phyloP scores from a whole-genome alignment of 1,140 invertebrate species.

The Eriocheir sinensis region DNA sequence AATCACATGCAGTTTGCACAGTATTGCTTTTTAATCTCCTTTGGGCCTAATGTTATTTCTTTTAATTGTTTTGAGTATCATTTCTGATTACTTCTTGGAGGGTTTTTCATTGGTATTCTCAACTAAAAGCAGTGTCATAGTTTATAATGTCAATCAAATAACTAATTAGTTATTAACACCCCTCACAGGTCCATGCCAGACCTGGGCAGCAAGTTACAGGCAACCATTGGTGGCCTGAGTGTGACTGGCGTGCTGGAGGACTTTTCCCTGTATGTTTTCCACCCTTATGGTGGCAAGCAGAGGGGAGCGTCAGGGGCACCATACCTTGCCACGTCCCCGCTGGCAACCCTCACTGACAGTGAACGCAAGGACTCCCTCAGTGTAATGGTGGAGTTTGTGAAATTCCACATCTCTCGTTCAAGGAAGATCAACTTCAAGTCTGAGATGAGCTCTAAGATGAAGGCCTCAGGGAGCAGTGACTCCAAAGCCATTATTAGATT shows the following conservation, averaged over 20 bases:
- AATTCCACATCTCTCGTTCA: slow-evolving; percentile 95
- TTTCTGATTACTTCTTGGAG: too few species aligned
- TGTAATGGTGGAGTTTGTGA: slow-evolving; percentile 98
- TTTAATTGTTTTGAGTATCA: background rate
- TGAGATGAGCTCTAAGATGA: slow-evolving; percentile 68
- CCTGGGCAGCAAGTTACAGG: slow-evolving; percentile 65
- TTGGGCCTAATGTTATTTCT: background rate
- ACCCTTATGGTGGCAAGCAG: slow-evolving; percentile 92
- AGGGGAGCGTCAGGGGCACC: slow-evolving; percentile 62
- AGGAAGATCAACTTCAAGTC: slow-evolving; percentile 89
- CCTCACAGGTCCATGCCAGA: slow-evolving; percentile 60
- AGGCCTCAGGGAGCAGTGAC: slow-evolving; percentile 81
- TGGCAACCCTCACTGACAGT: slow-evolving; percentile 87
- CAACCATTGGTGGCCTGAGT: slow-evolving; percentile 90
- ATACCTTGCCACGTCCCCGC: slow-evolving; percentile 82
- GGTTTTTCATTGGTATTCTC: too few species aligned
- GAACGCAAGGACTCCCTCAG: slow-evolving; percentile 97
- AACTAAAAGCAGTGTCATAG: too few species aligned
- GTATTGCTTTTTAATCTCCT: too few species aligned
- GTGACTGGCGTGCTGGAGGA: slow-evolving; percentile 97
- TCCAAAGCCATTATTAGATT: slow-evolving; percentile 92
- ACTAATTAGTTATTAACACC: background rate
- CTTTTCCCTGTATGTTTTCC: slow-evolving; percentile 98
- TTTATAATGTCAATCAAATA: background rate
- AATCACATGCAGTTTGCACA: too few species aligned